Evolutionary conservation across 2,888 invertebrate genomes (phyloP), one percentile per base, ranked within the genome.

Genomic region (Melanargia galathea): DNA sequence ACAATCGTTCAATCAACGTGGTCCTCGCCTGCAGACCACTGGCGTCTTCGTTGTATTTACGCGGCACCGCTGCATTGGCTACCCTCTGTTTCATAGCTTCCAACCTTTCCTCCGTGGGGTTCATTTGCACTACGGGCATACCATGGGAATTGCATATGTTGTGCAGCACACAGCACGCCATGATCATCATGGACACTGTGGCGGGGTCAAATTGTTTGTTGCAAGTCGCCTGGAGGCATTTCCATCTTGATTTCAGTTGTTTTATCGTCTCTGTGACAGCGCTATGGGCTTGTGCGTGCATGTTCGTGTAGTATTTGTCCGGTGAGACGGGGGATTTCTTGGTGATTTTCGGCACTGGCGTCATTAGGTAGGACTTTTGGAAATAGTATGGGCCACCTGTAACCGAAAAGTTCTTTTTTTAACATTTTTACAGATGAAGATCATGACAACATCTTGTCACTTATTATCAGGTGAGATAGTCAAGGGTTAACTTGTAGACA

Each of bases 41-140:
- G 0, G 74, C 74, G 30, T 86, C 83, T 30, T 83, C 84, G 0
- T 76, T 75, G 60, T 82, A 81, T 59, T 88, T 88, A 16, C 85
- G 77, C 0, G 89, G 82, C 26, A 86, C 69, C 0, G 90, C 82
- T 0, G 84, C 82, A n/a, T 89, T 88, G 0, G 90, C 90, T 0
- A 90, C 90, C 38, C 86, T 86, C 64, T 90, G 90, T 49, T 90
- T 90, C 90, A 90, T 89, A 0, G 81, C 81, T 60, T 90, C 90
- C 6, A 90, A 59, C 0, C 90, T 70, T 40, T 90, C 90, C 33
- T 90, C 90, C 0, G 90, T 79, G 13, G 82, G 84, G 0, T 86
- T 86, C 83, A 90, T 86, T 1, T 79, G 80, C 0, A 80, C 75
- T 0, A 80, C 67, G 0, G 85, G 81, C 1, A 89, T 18, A 0